phyloP scores from a whole-genome alignment of 2,888 invertebrate species.

The Cancer borealis region DNA sequence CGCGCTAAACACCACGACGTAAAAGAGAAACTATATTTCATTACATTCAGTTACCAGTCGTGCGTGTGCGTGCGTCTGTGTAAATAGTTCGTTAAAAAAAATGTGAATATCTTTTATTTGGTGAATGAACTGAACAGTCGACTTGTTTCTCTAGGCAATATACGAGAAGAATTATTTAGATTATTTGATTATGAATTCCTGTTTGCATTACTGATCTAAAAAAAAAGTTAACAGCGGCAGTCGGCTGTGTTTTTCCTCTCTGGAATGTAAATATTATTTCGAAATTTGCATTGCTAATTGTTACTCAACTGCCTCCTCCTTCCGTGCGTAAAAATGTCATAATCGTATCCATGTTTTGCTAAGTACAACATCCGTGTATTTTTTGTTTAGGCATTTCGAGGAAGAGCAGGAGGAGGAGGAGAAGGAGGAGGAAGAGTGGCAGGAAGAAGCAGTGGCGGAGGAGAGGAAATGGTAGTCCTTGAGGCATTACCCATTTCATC shows the following conservation, averaged over 20 bases:
- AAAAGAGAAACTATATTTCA: not conserved
- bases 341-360: not conserved
- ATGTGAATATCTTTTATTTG: conserved; percentile 20
- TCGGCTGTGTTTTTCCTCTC: conserved; percentile 11
- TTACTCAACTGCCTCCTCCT: not conserved
- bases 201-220: conserved; percentile 11
- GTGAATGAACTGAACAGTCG: conserved; percentile 9
- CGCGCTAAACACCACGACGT: not conserved
- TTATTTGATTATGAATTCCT: not conserved
- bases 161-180: not conserved
- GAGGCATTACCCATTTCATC: not conserved
- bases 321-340: not conserved
- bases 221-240: not conserved
- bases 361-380: not conserved
- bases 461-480: not conserved
- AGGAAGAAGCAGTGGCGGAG: not conserved
- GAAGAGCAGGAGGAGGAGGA: conserved; percentile 11
- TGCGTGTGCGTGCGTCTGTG: not conserved
- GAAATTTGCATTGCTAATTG: conserved; percentile 1
- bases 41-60: not conserved
- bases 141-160: not conserved
- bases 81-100: not conserved
- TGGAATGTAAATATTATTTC: conserved; percentile 11
- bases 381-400: not conserved
- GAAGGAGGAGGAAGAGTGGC: not conserved